phyloP scores from a whole-genome alignment of 2,113 vertebrate species.

The Dolichotis patagonum region DNA sequence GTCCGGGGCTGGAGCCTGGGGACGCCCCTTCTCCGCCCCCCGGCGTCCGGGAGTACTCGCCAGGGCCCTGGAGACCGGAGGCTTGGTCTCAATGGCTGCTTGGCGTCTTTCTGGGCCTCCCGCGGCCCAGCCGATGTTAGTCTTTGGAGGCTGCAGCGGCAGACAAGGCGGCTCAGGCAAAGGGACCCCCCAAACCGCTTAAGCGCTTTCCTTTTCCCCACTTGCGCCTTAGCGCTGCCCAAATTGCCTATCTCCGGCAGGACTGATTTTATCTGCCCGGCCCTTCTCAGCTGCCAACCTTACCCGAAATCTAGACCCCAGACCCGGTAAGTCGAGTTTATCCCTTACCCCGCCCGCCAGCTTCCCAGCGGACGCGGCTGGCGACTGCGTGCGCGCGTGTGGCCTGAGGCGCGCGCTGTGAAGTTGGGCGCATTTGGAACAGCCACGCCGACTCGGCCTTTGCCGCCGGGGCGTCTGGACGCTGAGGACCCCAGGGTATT shows the following conservation, averaged over 20 bases:
- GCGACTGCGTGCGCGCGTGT: not conserved
- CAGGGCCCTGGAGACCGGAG: not conserved
- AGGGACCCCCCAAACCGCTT: not conserved
- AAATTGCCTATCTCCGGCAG: constrained; percentile 78
- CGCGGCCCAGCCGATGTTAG: not conserved
- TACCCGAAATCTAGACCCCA: constrained; percentile 85
- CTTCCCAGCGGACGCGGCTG: not conserved
- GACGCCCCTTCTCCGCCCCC: not conserved
- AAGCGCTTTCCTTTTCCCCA: constrained; percentile 46
- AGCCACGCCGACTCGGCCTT: not conserved
- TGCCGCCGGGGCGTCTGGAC: not conserved
- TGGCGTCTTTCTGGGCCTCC: not conserved
- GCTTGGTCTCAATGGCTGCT: not conserved
- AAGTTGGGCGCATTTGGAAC: not conserved
- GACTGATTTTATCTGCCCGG: constrained; percentile 75
- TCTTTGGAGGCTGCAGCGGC: not conserved
- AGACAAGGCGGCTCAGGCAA: not conserved
- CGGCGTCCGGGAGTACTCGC: not conserved
- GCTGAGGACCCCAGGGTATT: not conserved
- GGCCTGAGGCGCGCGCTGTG: not conserved
- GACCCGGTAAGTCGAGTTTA: constrained; percentile 86
- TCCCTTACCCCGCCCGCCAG: constrained; percentile 52
- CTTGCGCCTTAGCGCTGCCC: constrained; percentile 43
- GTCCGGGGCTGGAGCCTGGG: not conserved
- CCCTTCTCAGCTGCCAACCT: constrained; percentile 83